phyloP scores from a whole-genome alignment of 2,888 invertebrate species.

The Eupithecia abbreviata region DNA sequence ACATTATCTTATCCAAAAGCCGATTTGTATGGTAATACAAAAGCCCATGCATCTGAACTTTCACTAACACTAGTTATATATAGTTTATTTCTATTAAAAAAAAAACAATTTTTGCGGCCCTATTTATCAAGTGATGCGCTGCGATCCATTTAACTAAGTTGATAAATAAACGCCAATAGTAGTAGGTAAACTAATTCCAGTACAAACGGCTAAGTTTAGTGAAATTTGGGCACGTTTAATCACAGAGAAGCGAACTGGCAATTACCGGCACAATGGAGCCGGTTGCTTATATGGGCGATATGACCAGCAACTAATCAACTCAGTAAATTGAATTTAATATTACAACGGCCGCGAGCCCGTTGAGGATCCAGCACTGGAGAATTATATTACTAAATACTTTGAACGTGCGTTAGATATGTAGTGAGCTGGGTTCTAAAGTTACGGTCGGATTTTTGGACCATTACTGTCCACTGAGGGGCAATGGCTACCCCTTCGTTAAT shows the following conservation, averaged over 20 bases:
- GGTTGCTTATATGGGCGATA: slow-evolving; percentile 38
- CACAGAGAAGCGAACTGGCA: slow-evolving; percentile 34
- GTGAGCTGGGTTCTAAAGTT: neutral
- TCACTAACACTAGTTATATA: too few relatives aligned
- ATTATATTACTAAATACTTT: slow-evolving; percentile 21
- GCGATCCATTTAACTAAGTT: neutral
- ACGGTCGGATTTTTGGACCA: neutral
- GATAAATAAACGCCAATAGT: slow-evolving; percentile 1
- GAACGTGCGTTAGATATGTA: neutral
- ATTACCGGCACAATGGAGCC: slow-evolving; percentile 35
- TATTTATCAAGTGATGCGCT: neutral
- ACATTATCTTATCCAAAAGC: neutral
- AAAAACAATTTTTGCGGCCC: too few relatives aligned
- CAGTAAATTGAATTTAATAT: slow-evolving; percentile 43
- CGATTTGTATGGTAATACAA: too few relatives aligned
- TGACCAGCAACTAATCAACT: slow-evolving; percentile 41
- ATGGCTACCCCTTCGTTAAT: neutral
- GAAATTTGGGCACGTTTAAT: slow-evolving; percentile 32
- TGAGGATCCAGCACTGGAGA: slow-evolving; percentile 22
- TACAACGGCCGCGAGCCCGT: slow-evolving; percentile 32
- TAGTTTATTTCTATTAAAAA: too few relatives aligned
- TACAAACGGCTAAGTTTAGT: slow-evolving; percentile 21
- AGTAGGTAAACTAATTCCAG: slow-evolving; percentile 13
- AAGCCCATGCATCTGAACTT: too few relatives aligned
- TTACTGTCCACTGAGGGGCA: neutral